Evolutionary conservation across 2,113 vertebrate genomes (phyloP).

Genomic region (Pungitius pungitius): DNA sequence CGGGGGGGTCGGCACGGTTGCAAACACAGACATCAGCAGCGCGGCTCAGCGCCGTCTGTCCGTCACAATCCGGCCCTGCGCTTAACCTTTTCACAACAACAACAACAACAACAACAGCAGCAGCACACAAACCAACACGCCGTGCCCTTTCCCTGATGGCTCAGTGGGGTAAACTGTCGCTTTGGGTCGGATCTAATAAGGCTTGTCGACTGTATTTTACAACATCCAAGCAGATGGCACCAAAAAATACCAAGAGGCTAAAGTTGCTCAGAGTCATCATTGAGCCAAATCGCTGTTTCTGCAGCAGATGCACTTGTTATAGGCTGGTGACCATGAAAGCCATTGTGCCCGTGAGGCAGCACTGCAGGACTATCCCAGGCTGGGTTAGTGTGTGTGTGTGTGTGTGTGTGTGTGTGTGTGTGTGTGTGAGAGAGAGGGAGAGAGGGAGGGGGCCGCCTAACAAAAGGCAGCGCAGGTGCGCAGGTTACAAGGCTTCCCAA

Average conservation of each 20-base stretch:
- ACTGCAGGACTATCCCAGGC: constrained; percentile 41
- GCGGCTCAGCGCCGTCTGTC: too few species aligned
- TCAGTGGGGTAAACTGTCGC: constrained; percentile 8
- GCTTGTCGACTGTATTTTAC: constrained; percentile 20
- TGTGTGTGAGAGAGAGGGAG: too few species aligned
- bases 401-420: too few species aligned
- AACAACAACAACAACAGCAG: constrained; percentile 29
- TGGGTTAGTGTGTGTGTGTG: background rate
- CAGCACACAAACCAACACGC: constrained; percentile 3
- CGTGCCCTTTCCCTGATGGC: constrained; percentile 4
- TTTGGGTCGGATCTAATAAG: constrained; percentile 25
- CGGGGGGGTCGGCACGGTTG: constrained; percentile 26
- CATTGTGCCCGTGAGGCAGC: constrained; percentile 28
- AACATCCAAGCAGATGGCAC: constrained; percentile 44
- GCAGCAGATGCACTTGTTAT: constrained; percentile 59
- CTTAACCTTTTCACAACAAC: constrained; percentile 49
- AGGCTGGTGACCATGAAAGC: constrained; percentile 43
- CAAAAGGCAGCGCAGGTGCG: constrained; percentile 32
- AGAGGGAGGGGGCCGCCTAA: background rate
- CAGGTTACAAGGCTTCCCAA: constrained; percentile 20
- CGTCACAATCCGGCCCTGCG: constrained; percentile 23
- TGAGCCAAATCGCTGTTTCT: constrained; percentile 41
- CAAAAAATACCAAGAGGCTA: constrained; percentile 2
- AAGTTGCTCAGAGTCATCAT: constrained; percentile 37
- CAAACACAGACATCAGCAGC: background rate